Base-by-base conservation (phyloP, 2,888 invertebrate genomes). In the Polietes domitor region DNA sequence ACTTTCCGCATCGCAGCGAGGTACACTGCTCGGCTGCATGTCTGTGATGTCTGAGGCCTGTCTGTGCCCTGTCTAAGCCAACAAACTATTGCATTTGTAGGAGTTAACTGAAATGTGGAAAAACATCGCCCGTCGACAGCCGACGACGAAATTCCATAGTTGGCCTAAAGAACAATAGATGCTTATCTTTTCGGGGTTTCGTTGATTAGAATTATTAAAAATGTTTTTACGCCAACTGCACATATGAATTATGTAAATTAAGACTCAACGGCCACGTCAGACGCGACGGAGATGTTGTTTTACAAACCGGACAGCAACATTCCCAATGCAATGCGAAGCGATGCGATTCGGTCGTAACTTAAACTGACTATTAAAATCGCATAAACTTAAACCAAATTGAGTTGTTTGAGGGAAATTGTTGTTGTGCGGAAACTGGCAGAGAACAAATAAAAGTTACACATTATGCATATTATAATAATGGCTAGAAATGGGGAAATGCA, bases 171-270 rank as follows among this genome's bases (percentile, higher is more conserved):
- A 50, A 63, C 74, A 55, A 73, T 28, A 75, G 81, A 81, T 81
- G 76, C 43, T 81, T 55, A 81, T 84, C 78, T 78, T 74, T 24
- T n/a, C n/a, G 61, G 68, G 68, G 72, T 61, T 79, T 58, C 71
- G 85, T 82, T 85, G 80, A 85, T 85, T 82, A 82, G 77, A 85
- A 85, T 85, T 85, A 85, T 82, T 85, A 85, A 82, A 85, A 85
- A 82, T 85, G 77, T 85, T 85, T 85, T 85, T 85, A 85, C 85
- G 84, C 81, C 76, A 73, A 79, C 65, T 81, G 84, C 78, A 84
- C 81, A 79, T 84, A 78, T 81, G 84, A 81, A 81, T 84, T 84
- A 84, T 84, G 78, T 73, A 70, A 81, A 81, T 84, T 55, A 43
- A 61, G 26, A 71, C 50, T 75, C 26, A 41, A 63, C 75, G 61